Evolutionary conservation across 2,113 vertebrate genomes (phyloP).

Genomic region (Sturnus vulgaris): DNA sequence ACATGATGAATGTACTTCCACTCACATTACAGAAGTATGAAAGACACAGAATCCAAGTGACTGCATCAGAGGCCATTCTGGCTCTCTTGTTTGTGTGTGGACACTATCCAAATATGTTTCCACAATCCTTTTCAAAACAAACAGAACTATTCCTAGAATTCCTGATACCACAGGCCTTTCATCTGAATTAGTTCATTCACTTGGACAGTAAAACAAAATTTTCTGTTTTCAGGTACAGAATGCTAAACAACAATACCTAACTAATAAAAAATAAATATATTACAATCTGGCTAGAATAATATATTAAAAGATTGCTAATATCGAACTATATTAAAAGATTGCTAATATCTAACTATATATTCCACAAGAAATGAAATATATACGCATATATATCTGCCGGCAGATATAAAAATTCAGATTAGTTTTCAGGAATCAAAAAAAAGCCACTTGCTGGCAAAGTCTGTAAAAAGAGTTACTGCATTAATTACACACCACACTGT

Average conservation of each 20-base stretch:
- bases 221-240: background rate
- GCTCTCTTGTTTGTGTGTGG: background rate
- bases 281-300: background rate
- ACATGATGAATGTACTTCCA: background rate
- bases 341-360: background rate
- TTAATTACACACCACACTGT: background rate
- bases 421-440: background rate
- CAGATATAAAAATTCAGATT: background rate
- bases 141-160: background rate
- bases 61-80: background rate
- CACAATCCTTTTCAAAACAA: background rate
- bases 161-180: background rate
- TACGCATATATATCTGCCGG: background rate
- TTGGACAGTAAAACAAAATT: background rate
- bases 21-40: background rate
- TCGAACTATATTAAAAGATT: background rate
- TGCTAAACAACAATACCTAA: background rate
- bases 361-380: background rate
- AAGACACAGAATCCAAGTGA: background rate
- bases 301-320: background rate
- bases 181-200: background rate
- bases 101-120: background rate
- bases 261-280: background rate
- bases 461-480: background rate
- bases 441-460: background rate